Evolutionary conservation across 2,888 invertebrate species (phyloP).

Genomic region (Strigamia maritima): DNA sequence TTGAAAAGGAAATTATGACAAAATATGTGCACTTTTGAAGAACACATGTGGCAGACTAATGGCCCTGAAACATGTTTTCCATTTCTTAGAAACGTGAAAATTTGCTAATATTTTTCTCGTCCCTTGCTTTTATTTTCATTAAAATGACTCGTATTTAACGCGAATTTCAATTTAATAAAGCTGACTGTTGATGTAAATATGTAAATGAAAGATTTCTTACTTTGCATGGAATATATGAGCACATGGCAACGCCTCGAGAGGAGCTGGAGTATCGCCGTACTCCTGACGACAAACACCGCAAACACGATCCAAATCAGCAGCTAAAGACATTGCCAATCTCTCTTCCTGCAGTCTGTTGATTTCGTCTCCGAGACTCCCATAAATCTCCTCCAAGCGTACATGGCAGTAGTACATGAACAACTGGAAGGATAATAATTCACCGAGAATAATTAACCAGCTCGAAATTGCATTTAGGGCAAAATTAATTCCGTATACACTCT

Average conservation of each 20-base stretch:
- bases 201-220: constrained; percentile 43
- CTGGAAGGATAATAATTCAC: constrained; percentile 25
- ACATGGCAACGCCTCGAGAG: constrained; percentile 75
- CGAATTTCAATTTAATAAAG: no score
- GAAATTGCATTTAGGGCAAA: not conserved
- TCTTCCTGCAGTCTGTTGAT: constrained; percentile 73
- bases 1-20: not conserved
- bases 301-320: constrained; percentile 69
- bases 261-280: constrained; percentile 68
- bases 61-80: no score
- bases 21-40: no score
- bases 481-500: not conserved
- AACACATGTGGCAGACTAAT: no score
- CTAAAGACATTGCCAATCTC: constrained; percentile 64
- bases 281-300: constrained; percentile 76
- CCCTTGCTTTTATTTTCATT: no score
- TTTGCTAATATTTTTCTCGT: no score
- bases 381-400: constrained; percentile 72
- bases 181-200: no score
- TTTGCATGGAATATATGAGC: constrained; percentile 73
- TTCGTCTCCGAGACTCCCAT: constrained; percentile 75
- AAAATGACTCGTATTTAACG: no score
- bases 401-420: constrained; percentile 52
- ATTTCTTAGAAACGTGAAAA: no score
- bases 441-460: not conserved